These are phyloP conservation scores for Aspiorhynchus laticeps DNA, from an alignment of 2,113 vertebrate genomes.

Conservation along the genomic window DNA sequence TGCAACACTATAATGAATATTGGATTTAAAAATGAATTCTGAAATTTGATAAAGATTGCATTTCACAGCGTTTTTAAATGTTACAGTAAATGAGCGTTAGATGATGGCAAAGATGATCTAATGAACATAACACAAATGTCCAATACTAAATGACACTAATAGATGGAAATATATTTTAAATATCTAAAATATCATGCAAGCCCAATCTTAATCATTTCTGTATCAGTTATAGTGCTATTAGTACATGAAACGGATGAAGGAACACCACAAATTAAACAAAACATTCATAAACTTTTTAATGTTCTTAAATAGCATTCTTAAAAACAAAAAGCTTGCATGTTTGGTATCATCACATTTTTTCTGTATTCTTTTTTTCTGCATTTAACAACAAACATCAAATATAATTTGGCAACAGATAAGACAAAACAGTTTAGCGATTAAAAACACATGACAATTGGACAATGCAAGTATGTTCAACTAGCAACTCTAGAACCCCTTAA, in stretches of 20 bases:
- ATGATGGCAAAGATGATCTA: background rate
- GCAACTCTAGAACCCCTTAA: constrained; percentile 60
- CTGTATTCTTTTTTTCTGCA: constrained; percentile 40
- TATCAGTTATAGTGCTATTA: background rate
- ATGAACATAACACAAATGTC: background rate
- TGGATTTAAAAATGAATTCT: background rate
- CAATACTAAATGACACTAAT: background rate
- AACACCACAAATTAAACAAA: constrained; percentile 57
- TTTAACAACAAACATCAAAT: constrained; percentile 61
- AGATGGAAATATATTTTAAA: background rate
- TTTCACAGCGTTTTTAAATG: background rate
- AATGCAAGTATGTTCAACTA: constrained; percentile 51
- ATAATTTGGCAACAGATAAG: constrained; percentile 60
- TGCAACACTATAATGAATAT: background rate
- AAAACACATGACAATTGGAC: constrained; percentile 53
- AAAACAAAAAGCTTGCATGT: constrained; percentile 59
- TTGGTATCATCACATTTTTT: constrained; percentile 54
- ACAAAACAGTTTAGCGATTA: constrained; percentile 49
- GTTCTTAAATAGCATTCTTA: constrained; percentile 64
- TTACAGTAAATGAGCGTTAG: too few species aligned
- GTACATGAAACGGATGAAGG: background rate
- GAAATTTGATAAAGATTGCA: background rate
- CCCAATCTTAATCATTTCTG: background rate
- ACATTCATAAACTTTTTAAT: constrained; percentile 61
- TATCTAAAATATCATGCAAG: background rate